These are phyloP conservation scores for Lycaon pictus DNA, from an alignment of 2,113 vertebrate species.

Conservation along the genomic window DNA sequence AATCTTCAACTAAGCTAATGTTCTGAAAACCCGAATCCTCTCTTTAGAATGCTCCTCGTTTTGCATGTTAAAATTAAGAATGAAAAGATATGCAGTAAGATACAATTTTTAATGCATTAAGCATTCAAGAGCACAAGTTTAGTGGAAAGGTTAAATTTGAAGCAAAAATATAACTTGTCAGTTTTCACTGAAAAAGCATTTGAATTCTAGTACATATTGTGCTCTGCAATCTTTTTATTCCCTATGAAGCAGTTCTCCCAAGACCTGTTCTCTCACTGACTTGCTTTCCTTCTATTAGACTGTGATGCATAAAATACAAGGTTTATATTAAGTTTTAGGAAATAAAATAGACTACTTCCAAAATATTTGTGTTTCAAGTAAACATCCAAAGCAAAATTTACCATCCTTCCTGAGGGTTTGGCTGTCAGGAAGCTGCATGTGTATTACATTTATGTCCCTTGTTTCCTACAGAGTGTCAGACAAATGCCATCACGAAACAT, in stretches of 20 bases:
- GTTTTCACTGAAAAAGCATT: conserved; percentile 58
- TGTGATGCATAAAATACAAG: conserved; percentile 38
- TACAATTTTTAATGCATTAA: conserved; percentile 67
- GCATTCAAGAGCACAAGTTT: conserved; percentile 60
- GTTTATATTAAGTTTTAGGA: conserved; percentile 9
- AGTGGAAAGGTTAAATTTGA: conserved; percentile 71
- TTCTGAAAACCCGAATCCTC: conserved; percentile 9
- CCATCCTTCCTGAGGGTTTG: background rate
- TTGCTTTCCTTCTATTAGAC: conserved; percentile 31
- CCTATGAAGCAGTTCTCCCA: background rate
- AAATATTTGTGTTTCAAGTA: conserved; percentile 65
- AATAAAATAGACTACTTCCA: conserved; percentile 52
- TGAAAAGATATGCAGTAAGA: conserved; percentile 53
- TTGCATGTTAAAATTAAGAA: conserved; percentile 64
- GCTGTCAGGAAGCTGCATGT: background rate
- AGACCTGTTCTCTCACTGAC: background rate
- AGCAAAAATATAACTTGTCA: conserved; percentile 70
- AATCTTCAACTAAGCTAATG: background rate
- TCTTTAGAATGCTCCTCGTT: conserved; percentile 33
- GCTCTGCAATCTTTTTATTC: background rate
- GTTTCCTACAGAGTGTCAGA: background rate
- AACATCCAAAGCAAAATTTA: conserved; percentile 61
- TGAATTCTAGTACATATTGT: background rate
- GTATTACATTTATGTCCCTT: background rate
- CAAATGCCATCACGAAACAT: conserved; percentile 16